Conservation (phyloP, 92 coral and sea anemone genomes). For the Palythoa grandis region DNA sequence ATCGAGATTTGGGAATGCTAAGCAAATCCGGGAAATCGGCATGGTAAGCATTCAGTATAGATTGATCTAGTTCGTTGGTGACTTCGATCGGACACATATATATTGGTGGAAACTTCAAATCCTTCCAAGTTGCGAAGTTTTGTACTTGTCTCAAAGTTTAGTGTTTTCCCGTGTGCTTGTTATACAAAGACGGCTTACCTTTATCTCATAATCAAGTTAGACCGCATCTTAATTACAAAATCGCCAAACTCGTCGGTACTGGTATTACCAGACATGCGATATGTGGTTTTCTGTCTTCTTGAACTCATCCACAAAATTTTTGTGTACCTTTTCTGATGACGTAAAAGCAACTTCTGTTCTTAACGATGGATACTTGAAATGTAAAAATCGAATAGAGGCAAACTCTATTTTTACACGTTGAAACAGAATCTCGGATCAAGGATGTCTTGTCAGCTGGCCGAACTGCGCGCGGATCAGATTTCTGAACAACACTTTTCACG, state of each 20-base stretch:
- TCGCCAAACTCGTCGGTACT: background rate
- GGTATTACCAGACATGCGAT: background rate
- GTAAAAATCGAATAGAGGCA: background rate
- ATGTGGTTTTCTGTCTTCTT: conserved; percentile 7
- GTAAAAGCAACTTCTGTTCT: background rate
- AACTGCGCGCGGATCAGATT: conserved; percentile 25
- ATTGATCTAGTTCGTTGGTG: too few relatives aligned
- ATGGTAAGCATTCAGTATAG: too few relatives aligned
- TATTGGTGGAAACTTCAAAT: background rate
- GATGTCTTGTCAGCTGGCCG: background rate
- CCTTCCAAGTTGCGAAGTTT: background rate
- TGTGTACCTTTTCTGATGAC: background rate
- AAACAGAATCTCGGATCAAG: conserved; percentile 15
- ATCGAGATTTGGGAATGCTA: too few relatives aligned
- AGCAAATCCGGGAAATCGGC: too few relatives aligned
- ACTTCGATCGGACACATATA: too few relatives aligned
- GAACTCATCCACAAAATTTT: background rate
- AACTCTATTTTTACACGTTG: background rate
- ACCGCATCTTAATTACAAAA: background rate
- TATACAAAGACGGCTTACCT: background rate
- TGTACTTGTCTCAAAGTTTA: background rate
- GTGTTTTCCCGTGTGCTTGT: background rate
- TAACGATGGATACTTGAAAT: background rate
- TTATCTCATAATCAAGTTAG: background rate
- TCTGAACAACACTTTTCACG: conserved; percentile 21